Base-by-base conservation (phyloP, 2,888 invertebrate species). In the Dicyrtomina minuta region DNA sequence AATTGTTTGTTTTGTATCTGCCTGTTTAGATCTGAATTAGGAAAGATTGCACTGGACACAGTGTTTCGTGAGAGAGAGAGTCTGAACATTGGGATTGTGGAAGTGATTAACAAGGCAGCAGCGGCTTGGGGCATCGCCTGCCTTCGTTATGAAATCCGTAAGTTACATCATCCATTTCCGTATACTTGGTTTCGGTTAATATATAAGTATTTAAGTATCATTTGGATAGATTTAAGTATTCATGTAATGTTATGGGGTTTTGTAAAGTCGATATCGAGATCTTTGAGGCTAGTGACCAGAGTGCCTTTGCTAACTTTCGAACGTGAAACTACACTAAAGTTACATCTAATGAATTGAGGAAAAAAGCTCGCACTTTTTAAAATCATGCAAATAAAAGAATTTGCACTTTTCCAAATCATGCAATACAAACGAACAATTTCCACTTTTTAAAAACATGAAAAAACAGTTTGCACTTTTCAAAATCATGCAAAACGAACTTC, bases 71-170 rank as follows among this genome's bases (percentile, higher is more conserved):
- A 99, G 83, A 87, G 99, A 79, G 99, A 98, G 83, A 92, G 90
- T 65, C 86, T 99, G 20, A 99, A 99, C 83, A 89, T 92, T 15
- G 88, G 88, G 70, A 99, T 99, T 78, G 98, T 99, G 2, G 92
- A 93, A 76, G 89, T 96, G 1, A 96, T 99, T 70, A 99, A 99
- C 82, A 96, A 96, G 83, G 99, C 99, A 1, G 93, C 96, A 78
- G 93, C 92, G 82, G 93, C 96, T 0, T 99, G 99, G 99, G 99
- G 99, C 51, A 94, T 99, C 71, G 89, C 91, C 3, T 99, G 98
- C 81, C 86, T 98, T 72, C 87, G 99, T 81, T 96, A 96, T 82
- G 95, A 96, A 87, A 96, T 96, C 79, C 87, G 93, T 87, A 84
- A 86, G 90, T n/a, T n/a, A n/a, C n/a, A 24, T 55, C 22, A 8